A percentile compares a stretch with the other conserved stretches of the same genome.
Conservation (phyloP, 2,888 invertebrate genomes). For the Branchipolynoe longqiensis region DNA sequence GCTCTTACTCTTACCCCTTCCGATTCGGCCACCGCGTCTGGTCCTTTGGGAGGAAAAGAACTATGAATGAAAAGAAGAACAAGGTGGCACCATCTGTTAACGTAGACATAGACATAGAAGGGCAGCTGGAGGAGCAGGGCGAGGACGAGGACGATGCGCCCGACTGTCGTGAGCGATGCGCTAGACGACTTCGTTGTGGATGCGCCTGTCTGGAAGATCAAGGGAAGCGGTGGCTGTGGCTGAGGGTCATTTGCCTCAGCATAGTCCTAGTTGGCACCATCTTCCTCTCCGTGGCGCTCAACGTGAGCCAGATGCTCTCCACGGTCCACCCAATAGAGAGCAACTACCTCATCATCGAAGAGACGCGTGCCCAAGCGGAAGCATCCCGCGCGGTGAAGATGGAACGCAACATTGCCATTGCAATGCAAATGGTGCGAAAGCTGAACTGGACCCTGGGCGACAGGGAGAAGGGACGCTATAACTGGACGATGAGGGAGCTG, state of each 20-base stretch:
- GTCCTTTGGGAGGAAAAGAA: too few relatives aligned
- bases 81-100: not conserved
- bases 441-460: not conserved
- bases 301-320: not conserved
- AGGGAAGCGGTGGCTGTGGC: conserved; percentile 36
- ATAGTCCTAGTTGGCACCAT: not conserved
- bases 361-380: not conserved
- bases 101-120: not conserved
- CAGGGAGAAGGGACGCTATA: not conserved
- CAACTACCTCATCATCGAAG: not conserved
- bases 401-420: conserved; percentile 19
- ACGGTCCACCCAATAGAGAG: not conserved
- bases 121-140: not conserved
- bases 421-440: not conserved
- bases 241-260: not conserved
- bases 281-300: not conserved
- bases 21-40: too few relatives aligned
- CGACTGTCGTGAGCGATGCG: not conserved
- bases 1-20: too few relatives aligned
- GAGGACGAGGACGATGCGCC: too few relatives aligned
- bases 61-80: conserved; percentile 31
- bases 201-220: not conserved
- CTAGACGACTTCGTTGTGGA: not conserved
- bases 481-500: not conserved
- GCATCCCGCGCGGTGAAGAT: not conserved